Conservation (phyloP, 1,140 invertebrate genomes). For the Drosophila nikananu region DNA sequence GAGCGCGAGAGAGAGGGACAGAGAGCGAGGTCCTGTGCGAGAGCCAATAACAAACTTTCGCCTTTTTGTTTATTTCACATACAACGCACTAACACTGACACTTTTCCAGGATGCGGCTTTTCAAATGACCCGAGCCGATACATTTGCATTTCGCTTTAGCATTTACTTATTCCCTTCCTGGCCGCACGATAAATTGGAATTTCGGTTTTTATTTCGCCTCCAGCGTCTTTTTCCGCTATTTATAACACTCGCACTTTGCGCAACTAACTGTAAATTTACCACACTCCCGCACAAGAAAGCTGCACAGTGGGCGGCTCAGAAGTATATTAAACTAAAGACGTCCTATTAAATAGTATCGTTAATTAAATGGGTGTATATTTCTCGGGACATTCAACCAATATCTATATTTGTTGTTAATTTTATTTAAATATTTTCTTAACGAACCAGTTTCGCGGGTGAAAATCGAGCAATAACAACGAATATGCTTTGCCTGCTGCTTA, state of each 20-base stretch:
- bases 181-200: slow-evolving; percentile 14
- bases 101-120: slow-evolving; percentile 75
- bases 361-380: not conserved
- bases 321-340: not conserved
- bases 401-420: slow-evolving; percentile 15
- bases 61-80: slow-evolving; percentile 74
- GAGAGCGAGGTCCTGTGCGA: slow-evolving; percentile 33
- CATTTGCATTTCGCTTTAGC: slow-evolving; percentile 25
- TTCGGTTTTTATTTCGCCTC: slow-evolving; percentile 25
- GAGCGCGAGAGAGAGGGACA: slow-evolving; percentile 16
- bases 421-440: not conserved
- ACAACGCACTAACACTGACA: slow-evolving; percentile 35
- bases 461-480: slow-evolving; percentile 29
- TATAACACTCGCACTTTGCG: slow-evolving; percentile 69
- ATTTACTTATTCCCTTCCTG: slow-evolving; percentile 19
- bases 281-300: slow-evolving; percentile 30
- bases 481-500: slow-evolving; percentile 12
- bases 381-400: slow-evolving; percentile 9
- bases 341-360: not conserved
- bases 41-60: slow-evolving; percentile 72
- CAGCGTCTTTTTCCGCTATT: slow-evolving; percentile 53
- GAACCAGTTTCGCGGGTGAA: slow-evolving; percentile 16
- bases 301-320: not conserved
- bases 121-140: slow-evolving; percentile 28
- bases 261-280: slow-evolving; percentile 69